Percentiles rank a stretch among this genome's conserved stretches.
Conservation (phyloP, 2,797 vertebrate genomes). For the Propithecus perrieri region DNA sequence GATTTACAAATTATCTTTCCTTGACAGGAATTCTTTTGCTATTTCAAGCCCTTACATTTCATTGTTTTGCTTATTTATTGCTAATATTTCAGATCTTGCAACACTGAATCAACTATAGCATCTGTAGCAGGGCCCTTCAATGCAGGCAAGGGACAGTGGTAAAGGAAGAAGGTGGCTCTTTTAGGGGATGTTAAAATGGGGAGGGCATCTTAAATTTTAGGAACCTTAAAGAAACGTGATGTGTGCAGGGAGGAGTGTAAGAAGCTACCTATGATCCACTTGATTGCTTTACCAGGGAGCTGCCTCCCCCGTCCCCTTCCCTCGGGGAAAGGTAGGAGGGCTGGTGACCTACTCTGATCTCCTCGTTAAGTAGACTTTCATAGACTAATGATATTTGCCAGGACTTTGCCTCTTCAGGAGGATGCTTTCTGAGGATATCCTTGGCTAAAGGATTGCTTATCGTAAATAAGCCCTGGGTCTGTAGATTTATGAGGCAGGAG, state of each 20-base stretch:
- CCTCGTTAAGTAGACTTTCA: background rate
- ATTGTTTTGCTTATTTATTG: background rate
- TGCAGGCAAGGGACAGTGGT: too few species aligned
- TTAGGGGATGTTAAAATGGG: background rate
- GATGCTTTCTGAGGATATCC: background rate
- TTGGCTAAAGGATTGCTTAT: background rate
- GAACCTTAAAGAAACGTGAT: background rate
- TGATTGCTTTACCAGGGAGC: background rate
- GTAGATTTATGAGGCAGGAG: background rate
- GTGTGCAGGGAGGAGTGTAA: background rate
- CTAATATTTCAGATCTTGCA: background rate
- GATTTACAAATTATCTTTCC: background rate
- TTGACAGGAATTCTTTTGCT: background rate
- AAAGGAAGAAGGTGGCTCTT: background rate
- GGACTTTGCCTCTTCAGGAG: background rate
- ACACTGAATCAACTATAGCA: background rate
- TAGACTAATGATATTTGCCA: background rate
- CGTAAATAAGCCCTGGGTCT: background rate
- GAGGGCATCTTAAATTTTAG: background rate
- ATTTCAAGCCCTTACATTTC: background rate
- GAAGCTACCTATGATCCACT: background rate
- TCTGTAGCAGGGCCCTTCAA: background rate
- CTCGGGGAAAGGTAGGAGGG: too few species aligned
- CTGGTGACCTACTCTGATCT: background rate
- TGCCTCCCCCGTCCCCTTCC: accelerated